These are phyloP conservation scores for Pseudopipra pipra DNA, from an alignment of 2,113 vertebrate genomes.

Conservation along the genomic window DNA sequence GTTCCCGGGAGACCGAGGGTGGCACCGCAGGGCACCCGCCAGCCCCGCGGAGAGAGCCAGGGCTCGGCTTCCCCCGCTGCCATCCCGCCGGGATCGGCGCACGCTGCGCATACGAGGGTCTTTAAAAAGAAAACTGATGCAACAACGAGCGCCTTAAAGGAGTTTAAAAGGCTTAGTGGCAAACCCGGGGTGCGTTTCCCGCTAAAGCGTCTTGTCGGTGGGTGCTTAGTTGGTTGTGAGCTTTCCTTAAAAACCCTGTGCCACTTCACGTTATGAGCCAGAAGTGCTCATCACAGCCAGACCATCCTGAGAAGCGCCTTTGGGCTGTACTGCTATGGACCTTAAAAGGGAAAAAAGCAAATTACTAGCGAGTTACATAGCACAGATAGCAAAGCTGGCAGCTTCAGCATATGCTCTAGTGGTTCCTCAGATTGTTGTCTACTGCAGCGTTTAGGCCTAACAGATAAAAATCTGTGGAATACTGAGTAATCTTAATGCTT, in stretches of 20 bases:
- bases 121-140: neutral
- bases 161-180: neutral
- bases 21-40: neutral
- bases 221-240: neutral
- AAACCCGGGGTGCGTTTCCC: fast-evolving
- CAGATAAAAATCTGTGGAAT: neutral
- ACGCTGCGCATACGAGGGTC: neutral
- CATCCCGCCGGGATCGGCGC: fast-evolving
- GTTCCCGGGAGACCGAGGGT: fast-evolving
- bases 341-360: conserved; percentile 50
- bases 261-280: neutral
- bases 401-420: neutral
- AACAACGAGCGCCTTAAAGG: fast-evolving
- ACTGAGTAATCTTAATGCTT: neutral
- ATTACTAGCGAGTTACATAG: neutral
- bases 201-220: neutral
- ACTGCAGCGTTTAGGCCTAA: neutral
- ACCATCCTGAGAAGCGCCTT: neutral
- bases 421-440: neutral
- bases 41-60: fast-evolving
- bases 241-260: neutral
- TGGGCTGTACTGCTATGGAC: neutral
- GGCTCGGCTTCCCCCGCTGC: too few species aligned
- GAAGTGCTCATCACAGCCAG: neutral
- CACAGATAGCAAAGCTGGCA: neutral